phyloP scores from a whole-genome alignment of 2,888 invertebrate species.

The Papilio demoleus region DNA sequence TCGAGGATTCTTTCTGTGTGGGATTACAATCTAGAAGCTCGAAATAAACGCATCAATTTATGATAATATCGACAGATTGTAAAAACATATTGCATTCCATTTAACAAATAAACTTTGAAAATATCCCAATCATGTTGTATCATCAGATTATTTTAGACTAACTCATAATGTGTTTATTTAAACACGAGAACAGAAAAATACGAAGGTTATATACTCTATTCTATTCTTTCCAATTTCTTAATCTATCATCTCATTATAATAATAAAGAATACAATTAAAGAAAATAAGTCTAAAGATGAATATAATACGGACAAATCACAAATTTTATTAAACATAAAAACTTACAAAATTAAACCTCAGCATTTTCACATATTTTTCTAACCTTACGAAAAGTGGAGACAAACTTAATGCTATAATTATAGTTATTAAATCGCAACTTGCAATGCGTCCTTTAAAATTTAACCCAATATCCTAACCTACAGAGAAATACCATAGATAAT shows the following conservation, averaged over 20 bases:
- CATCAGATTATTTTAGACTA: background rate
- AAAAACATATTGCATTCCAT: slow-evolving; percentile 26
- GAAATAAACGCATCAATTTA: slow-evolving; percentile 32
- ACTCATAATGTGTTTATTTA: background rate
- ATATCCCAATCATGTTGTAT: slow-evolving; percentile 14
- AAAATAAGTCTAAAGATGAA: no score
- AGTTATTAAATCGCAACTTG: slow-evolving; percentile 47
- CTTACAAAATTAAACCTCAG: no score
- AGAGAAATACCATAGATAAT: slow-evolving; percentile 19
- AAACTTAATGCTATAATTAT: background rate
- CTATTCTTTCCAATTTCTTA: background rate
- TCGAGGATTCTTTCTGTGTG: slow-evolving; percentile 44
- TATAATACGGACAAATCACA: no score
- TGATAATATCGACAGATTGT: slow-evolving; percentile 28
- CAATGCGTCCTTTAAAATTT: slow-evolving; percentile 9
- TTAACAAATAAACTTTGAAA: slow-evolving; percentile 19
- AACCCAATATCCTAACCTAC: slow-evolving; percentile 13
- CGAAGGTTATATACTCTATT: background rate
- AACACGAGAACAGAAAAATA: background rate
- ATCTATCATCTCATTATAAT: background rate
- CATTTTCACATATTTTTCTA: background rate
- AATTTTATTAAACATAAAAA: no score
- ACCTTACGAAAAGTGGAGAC: background rate
- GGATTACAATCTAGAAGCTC: slow-evolving; percentile 35
- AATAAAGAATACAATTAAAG: background rate